phyloP scores from a whole-genome alignment of 2,113 vertebrate species.

The Astur gentilis region DNA sequence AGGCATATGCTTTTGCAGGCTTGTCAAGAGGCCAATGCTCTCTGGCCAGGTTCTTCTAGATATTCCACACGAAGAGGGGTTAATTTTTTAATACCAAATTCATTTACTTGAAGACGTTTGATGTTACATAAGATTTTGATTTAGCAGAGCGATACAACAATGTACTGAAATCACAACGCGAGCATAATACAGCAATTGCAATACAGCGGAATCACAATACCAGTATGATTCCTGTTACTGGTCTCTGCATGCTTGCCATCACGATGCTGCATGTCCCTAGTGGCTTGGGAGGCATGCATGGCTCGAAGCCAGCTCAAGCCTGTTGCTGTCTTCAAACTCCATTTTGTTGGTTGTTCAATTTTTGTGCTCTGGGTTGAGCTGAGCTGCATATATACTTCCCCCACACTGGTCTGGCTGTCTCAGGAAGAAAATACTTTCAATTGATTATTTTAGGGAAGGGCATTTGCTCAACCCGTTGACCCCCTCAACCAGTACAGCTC shows the following conservation, averaged over 20 bases:
- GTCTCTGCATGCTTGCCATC: neutral
- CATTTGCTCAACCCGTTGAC: neutral
- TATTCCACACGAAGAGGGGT: neutral
- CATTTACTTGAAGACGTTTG: neutral
- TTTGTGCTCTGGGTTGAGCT: neutral
- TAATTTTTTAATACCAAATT: neutral
- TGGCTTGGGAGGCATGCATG: neutral
- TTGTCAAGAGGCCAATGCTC: neutral
- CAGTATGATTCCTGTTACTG: neutral
- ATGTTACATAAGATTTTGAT: neutral
- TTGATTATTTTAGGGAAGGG: neutral
- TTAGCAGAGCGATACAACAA: neutral
- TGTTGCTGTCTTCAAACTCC: neutral
- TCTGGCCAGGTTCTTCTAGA: neutral
- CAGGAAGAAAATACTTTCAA: neutral
- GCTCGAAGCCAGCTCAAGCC: neutral
- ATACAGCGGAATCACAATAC: neutral
- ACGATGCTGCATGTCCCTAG: fast-evolving
- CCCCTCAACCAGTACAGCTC: neutral
- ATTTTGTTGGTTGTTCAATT: neutral
- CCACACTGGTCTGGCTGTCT: neutral
- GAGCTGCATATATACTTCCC: neutral
- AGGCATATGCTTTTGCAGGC: neutral
- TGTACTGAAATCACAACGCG: neutral
- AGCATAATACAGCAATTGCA: fast-evolving